phyloP scores from a whole-genome alignment of 1,140 invertebrate species.

The Doryteuthis pealeii region DNA sequence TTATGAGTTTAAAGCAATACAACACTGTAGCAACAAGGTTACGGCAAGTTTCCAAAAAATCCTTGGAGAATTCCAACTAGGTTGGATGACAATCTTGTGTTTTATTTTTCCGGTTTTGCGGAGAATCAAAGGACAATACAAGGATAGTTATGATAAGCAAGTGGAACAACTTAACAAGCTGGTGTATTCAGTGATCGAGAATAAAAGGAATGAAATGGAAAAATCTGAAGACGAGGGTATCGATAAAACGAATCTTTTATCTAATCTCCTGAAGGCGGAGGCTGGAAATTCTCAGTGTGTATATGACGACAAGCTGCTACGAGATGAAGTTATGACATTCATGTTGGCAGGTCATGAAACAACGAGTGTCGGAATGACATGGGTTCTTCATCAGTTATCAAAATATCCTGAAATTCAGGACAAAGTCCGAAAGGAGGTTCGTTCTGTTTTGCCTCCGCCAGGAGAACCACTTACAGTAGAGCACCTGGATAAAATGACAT shows the following conservation, averaged over 20 bases:
- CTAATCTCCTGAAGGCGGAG: conserved; percentile 26
- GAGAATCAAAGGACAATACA: neutral
- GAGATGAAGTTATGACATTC: conserved; percentile 34
- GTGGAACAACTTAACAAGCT: neutral
- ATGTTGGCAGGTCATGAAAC: conserved; percentile 43
- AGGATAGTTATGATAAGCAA: neutral
- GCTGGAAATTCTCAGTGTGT: conserved; percentile 23
- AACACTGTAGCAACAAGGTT: neutral
- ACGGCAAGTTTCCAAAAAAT: neutral
- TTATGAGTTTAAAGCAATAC: neutral
- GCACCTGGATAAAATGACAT: conserved; percentile 35
- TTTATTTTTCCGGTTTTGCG: neutral
- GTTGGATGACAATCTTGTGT: neutral
- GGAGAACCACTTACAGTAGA: conserved; percentile 21
- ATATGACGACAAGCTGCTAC: conserved; percentile 24
- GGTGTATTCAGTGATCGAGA: neutral
- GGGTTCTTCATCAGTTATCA: conserved; percentile 39
- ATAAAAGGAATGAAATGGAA: neutral
- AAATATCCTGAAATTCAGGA: conserved; percentile 37
- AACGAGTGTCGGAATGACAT: conserved; percentile 35
- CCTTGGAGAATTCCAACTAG: neutral
- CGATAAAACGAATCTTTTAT: conserved; percentile 16
- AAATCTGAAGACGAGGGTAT: conserved; percentile 1
- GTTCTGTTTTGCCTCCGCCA: conserved; percentile 17
- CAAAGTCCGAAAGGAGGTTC: conserved; percentile 37